phyloP scores from a whole-genome alignment of 2,888 invertebrate genomes.

The Drosophila imparisetae region DNA sequence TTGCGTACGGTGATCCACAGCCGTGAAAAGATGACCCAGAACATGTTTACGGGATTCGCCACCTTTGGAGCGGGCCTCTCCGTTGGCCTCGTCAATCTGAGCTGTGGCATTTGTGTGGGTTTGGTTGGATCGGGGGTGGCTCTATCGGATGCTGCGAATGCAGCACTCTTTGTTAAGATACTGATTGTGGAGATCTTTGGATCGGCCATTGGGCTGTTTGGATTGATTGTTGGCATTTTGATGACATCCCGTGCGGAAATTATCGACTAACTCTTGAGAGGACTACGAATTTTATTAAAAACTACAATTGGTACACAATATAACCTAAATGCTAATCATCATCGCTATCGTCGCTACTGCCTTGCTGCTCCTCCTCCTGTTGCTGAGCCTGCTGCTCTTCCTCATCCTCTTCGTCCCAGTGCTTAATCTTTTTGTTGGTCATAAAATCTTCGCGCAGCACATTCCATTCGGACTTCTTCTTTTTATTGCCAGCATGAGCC shows the following conservation, averaged over 20 bases:
- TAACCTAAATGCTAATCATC: conserved; percentile 48
- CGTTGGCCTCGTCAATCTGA: conserved; percentile 97
- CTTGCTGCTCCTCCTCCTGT: conserved; percentile 13
- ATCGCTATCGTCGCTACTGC: conserved; percentile 41
- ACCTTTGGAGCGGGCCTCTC: conserved; percentile 98
- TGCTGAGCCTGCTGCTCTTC: conserved; percentile 43
- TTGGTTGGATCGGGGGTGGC: conserved; percentile 99
- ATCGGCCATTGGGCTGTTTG: conserved; percentile 99
- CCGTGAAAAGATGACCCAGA: conserved; percentile 86
- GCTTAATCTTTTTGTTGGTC: conserved; percentile 94
- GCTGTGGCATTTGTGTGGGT: conserved; percentile 96
- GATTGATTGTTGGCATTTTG: conserved; percentile 98
- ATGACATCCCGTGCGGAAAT: conserved; percentile 93
- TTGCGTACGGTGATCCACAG: conserved; percentile 56
- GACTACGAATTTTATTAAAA: conserved; percentile 22
- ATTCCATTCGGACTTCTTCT: conserved; percentile 86
- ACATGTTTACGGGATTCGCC: conserved; percentile 94
- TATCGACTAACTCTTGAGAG: conserved; percentile 80
- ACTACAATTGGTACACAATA: conserved; percentile 26
- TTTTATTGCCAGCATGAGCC: conserved; percentile 60
- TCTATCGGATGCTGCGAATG: conserved; percentile 98
- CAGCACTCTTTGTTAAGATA: conserved; percentile 98
- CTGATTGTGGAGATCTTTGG: conserved; percentile 99
- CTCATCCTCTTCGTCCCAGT: conserved; percentile 92
- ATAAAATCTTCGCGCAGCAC: conserved; percentile 93